Evolutionary conservation across 2,888 invertebrate genomes (phyloP).

Genomic region (Notodonta ziczac): DNA sequence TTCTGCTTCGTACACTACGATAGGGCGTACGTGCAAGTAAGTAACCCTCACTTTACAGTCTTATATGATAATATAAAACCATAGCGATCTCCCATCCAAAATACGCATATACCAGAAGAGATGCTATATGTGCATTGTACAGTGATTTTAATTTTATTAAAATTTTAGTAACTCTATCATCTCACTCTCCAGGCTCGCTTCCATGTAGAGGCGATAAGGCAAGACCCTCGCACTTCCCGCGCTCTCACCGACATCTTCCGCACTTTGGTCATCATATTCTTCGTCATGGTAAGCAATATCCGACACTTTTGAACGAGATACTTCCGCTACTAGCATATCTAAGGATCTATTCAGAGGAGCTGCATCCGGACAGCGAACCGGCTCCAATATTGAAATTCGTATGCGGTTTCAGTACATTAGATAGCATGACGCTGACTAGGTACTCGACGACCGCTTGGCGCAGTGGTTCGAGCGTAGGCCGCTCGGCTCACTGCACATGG

Average conservation of each 20-base stretch:
- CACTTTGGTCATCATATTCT: conserved; percentile 72
- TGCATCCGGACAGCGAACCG: no score
- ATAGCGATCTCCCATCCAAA: no score
- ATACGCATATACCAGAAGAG: no score
- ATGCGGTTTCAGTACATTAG: no score
- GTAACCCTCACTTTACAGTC: not conserved
- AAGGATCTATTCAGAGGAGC: no score
- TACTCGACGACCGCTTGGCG: no score
- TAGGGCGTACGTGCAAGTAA: conserved; percentile 60
- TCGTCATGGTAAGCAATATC: conserved; percentile 62
- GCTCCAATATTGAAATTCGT: no score
- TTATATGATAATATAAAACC: no score
- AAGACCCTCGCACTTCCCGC: conserved; percentile 65
- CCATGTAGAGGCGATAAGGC: conserved; percentile 61
- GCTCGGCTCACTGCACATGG: no score
- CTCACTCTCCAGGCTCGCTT: conserved; percentile 57
- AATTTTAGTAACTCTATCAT: not conserved
- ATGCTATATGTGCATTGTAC: not conserved
- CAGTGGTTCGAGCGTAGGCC: no score
- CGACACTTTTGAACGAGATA: not conserved
- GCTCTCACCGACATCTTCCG: conserved; percentile 65
- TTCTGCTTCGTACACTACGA: conserved; percentile 68
- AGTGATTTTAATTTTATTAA: not conserved
- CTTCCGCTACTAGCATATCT: no score
- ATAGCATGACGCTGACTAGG: no score